Evolutionary conservation across 2,113 vertebrate genomes (phyloP).

Genomic region (Melanocharis versteri): DNA sequence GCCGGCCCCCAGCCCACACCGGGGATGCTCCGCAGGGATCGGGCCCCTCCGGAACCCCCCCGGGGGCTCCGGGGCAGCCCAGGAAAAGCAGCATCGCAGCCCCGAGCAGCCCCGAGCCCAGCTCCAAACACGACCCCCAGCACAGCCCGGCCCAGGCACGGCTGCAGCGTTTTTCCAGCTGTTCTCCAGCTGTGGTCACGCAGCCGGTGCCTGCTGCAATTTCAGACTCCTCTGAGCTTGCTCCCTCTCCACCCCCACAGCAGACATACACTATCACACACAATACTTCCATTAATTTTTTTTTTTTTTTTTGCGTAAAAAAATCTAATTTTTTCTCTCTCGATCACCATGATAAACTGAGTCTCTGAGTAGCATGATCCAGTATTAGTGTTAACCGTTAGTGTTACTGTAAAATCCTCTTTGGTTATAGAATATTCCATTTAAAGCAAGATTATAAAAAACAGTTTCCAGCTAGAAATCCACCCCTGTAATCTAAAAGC

Average conservation of each 20-base stretch:
- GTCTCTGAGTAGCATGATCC: not conserved
- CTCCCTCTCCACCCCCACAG: not conserved
- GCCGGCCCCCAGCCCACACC: not conserved
- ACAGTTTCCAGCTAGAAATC: slow-evolving; percentile 55
- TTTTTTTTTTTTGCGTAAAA: not conserved
- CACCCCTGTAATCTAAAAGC: slow-evolving; percentile 62
- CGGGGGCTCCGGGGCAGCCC: not conserved
- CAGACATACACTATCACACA: not conserved
- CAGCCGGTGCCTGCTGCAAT: not conserved
- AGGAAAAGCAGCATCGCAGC: not conserved
- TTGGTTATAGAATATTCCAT: slow-evolving; percentile 68
- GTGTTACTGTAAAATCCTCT: slow-evolving; percentile 59
- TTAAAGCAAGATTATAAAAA: slow-evolving; percentile 68
- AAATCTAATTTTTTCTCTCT: not conserved
- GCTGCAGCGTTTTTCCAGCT: not conserved
- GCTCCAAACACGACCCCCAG: not conserved
- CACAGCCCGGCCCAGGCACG: not conserved
- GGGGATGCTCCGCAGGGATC: not conserved
- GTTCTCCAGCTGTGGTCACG: not conserved
- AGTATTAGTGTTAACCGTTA: slow-evolving; percentile 32
- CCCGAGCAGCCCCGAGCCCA: not conserved
- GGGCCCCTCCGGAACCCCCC: not conserved
- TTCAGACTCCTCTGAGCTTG: not conserved
- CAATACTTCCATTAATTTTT: not conserved
- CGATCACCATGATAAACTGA: not conserved